Percentiles rank a stretch among this genome's conserved stretches.
Conservation (phyloP, 1,140 invertebrate genomes). For the Palaemon carinicauda region DNA sequence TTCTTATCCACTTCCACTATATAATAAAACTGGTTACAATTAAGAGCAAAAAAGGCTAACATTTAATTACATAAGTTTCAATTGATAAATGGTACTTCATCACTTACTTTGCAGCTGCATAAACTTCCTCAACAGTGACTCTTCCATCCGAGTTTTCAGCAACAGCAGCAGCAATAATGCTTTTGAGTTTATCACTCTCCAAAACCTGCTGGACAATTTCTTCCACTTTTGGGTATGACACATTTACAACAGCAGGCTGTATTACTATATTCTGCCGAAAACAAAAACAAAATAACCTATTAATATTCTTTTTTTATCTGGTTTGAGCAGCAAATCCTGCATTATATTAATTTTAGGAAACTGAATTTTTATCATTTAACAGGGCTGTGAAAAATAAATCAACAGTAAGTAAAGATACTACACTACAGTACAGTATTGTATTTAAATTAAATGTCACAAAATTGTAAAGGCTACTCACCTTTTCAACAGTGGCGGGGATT, state of each 20-base stretch:
- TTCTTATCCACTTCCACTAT: too few species aligned
- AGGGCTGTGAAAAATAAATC: too few species aligned
- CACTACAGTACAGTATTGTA: background rate
- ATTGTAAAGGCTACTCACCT: conserved; percentile 16
- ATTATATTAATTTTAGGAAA: too few species aligned
- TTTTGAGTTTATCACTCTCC: conserved; percentile 23
- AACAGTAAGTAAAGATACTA: too few species aligned
- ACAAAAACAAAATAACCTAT: too few species aligned
- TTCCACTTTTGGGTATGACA: background rate
- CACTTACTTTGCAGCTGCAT: conserved; percentile 24
- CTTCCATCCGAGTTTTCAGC: conserved; percentile 20
- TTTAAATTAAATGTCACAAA: background rate
- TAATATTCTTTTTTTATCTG: background rate
- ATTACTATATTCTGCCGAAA: too few species aligned
- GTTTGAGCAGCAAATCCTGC: background rate
- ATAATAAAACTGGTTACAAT: too few species aligned
- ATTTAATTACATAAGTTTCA: too few species aligned
- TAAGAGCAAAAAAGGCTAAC: too few species aligned
- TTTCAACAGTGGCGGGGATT: background rate
- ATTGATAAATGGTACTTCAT: background rate
- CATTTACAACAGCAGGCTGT: background rate
- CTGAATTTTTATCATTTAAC: too few species aligned
- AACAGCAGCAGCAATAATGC: conserved; percentile 15
- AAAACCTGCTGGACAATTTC: conserved; percentile 30
- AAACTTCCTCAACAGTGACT: conserved; percentile 8